Percentiles rank a stretch among this genome's conserved stretches.
Evolutionary conservation across 2,888 invertebrate genomes (phyloP).

Genomic region (Standfussiana lucernea): DNA sequence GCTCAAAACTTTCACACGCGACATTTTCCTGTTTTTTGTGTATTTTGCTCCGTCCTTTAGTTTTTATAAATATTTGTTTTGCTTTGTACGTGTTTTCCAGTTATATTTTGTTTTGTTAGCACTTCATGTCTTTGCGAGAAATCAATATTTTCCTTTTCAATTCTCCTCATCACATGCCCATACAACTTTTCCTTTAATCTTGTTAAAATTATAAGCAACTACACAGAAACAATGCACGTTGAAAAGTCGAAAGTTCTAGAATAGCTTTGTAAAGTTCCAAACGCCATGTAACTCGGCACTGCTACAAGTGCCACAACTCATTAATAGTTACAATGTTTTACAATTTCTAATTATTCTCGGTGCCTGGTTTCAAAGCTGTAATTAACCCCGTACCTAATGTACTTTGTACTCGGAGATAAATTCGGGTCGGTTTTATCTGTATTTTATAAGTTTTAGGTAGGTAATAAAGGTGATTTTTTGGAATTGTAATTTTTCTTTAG

Average conservation of each 20-base stretch:
- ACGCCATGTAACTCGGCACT: background rate
- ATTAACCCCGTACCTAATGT: constrained; percentile 29
- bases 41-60: no score
- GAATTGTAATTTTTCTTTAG: background rate
- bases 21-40: no score
- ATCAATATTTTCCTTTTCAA: background rate
- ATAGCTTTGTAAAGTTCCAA: constrained; percentile 29
- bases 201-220: constrained; percentile 5
- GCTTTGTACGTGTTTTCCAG: background rate
- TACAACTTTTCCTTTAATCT: background rate
- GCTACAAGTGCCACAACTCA: constrained; percentile 30
- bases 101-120: background rate
- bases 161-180: background rate
- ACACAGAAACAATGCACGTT: constrained; percentile 4
- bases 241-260: constrained; percentile 11
- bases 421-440: constrained; percentile 9
- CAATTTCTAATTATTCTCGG: constrained; percentile 48
- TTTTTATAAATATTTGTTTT: no score
- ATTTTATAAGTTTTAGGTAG: constrained; percentile 13
- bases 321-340: constrained; percentile 44
- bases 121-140: background rate
- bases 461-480: background rate
- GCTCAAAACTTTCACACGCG: no score
- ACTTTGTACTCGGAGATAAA: constrained; percentile 22
- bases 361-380: constrained; percentile 38